Conservation (phyloP, 2,888 invertebrate species). For the Epinotia ramella region DNA sequence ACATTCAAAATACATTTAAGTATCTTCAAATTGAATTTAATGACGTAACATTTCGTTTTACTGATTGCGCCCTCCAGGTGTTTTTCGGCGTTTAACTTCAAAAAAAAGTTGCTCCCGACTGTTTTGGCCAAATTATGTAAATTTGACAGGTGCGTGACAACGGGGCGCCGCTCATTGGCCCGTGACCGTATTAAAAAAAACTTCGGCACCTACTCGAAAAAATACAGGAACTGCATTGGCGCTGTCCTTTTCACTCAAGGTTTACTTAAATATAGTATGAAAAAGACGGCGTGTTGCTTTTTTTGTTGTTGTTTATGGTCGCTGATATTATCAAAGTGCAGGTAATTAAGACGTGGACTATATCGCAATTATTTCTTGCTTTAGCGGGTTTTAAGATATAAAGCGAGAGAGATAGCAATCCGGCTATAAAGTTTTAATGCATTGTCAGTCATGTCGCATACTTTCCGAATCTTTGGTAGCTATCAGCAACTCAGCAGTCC, state of each 20-base stretch:
- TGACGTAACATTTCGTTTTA: background rate
- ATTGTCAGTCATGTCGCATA: slow-evolving; percentile 3
- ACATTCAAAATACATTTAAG: background rate
- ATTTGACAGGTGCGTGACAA: slow-evolving; percentile 41
- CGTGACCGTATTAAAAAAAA: slow-evolving; percentile 33
- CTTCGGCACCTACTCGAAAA: slow-evolving; percentile 6
- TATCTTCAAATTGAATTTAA: slow-evolving; percentile 25
- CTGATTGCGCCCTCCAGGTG: slow-evolving; percentile 28
- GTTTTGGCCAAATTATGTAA: slow-evolving; percentile 39
- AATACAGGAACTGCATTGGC: background rate
- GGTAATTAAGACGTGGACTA: slow-evolving; percentile 34
- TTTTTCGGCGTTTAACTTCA: slow-evolving; percentile 5
- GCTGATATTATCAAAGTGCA: slow-evolving; percentile 26
- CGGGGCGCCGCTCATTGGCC: slow-evolving; percentile 12
- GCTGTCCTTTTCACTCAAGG: background rate
- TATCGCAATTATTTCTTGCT: slow-evolving; percentile 19
- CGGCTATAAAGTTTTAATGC: slow-evolving; percentile 20
- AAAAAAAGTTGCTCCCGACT: slow-evolving; percentile 15
- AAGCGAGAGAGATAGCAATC: slow-evolving; percentile 19
- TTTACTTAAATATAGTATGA: background rate
- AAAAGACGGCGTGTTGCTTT: background rate
- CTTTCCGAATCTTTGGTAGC: slow-evolving; percentile 1
- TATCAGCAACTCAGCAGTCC: slow-evolving; percentile 7
- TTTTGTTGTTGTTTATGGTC: slow-evolving; percentile 20
- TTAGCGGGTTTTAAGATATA: slow-evolving; percentile 7